Evolutionary conservation across 2,797 vertebrate genomes (phyloP).

Genomic region (Benthosema pterotum): DNA sequence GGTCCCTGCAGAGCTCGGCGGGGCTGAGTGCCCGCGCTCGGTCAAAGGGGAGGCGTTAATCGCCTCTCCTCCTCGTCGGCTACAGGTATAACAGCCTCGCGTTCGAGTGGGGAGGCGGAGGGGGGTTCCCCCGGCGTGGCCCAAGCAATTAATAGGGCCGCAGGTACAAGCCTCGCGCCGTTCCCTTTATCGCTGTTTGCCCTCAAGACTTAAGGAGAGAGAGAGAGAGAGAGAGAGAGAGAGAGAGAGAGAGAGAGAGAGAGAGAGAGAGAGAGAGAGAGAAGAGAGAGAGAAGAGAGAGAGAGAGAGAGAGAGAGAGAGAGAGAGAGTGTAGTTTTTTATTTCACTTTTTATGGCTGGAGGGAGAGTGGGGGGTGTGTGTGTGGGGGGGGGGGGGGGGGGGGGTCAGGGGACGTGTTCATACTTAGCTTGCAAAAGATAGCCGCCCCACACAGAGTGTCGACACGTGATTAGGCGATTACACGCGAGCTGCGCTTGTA

Average conservation of each 20-base stretch:
- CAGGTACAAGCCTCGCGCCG: constrained; percentile 68
- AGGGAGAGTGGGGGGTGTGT: no score
- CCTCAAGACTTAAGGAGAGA: constrained; percentile 73
- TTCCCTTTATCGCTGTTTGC: constrained; percentile 70
- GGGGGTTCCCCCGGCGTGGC: constrained; percentile 59
- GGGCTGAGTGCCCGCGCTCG: constrained; percentile 74
- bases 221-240: constrained; percentile 17
- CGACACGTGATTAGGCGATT: no score
- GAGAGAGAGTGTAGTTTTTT: constrained; percentile 38
- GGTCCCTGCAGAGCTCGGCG: constrained; percentile 83
- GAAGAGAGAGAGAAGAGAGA: background rate
- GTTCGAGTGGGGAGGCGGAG: no score
- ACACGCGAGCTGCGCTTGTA: no score
- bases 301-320: background rate
- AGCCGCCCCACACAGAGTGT: background rate
- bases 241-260: background rate
- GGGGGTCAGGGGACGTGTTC: constrained; percentile 7
- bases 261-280: background rate
- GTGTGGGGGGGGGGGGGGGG: background rate
- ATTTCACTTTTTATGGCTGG: constrained; percentile 59
- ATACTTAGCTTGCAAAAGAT: background rate
- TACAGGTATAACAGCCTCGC: constrained; percentile 76
- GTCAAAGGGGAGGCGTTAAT: constrained; percentile 84
- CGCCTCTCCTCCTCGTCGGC: constrained; percentile 70
- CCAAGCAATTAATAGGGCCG: constrained; percentile 79